Conservation (phyloP, 2,888 invertebrate genomes). For the Torymus auratus region DNA sequence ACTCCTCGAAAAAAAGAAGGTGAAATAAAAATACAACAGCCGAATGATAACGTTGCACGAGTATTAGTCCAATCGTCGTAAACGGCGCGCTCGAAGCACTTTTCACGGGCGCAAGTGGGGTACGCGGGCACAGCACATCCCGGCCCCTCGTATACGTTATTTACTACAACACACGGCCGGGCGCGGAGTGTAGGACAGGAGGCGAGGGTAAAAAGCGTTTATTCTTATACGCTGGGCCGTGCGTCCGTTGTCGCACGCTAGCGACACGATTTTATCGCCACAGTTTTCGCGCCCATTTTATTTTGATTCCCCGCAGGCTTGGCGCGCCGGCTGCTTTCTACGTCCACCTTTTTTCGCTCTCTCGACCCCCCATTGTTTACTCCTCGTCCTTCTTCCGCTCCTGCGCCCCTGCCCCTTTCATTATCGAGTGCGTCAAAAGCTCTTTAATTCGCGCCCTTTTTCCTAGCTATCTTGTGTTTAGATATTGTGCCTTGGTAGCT, state of each 20-base stretch:
- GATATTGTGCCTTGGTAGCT: background rate
- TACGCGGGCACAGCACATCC: too few species aligned
- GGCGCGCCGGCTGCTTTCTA: background rate
- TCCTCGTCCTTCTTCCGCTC: background rate
- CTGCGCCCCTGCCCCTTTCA: slow-evolving; percentile 22
- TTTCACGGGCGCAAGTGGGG: too few species aligned
- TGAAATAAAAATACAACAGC: too few species aligned
- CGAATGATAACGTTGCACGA: too few species aligned
- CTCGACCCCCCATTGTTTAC: slow-evolving; percentile 27
- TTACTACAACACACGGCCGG: background rate
- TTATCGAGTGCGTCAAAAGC: slow-evolving; percentile 38
- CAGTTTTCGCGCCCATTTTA: slow-evolving; percentile 48
- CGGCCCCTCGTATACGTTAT: too few species aligned
- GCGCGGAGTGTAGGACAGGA: background rate
- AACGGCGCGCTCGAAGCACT: too few species aligned
- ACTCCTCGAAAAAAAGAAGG: too few species aligned
- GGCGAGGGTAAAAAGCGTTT: slow-evolving; percentile 1
- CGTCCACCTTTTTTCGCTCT: background rate
- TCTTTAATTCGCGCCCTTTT: slow-evolving; percentile 11
- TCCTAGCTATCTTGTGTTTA: background rate
- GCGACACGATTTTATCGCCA: slow-evolving; percentile 35
- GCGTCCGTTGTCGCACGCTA: background rate
- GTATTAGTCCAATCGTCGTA: too few species aligned
- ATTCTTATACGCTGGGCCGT: slow-evolving; percentile 11
- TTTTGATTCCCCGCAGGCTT: slow-evolving; percentile 36